Evolutionary conservation across 2,888 invertebrate genomes (phyloP).

Genomic region (Polymixis lichenea): DNA sequence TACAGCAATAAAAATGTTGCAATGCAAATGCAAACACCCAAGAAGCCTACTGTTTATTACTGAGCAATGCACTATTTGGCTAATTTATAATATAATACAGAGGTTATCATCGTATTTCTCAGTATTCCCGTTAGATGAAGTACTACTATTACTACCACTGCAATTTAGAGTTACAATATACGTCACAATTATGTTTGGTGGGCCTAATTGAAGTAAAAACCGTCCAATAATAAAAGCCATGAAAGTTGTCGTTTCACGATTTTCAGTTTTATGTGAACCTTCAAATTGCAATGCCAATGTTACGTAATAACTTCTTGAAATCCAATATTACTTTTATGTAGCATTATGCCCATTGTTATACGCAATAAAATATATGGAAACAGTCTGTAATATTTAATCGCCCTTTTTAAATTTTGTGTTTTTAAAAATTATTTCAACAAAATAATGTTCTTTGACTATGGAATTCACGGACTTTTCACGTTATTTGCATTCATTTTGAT

Average conservation of each 20-base stretch:
- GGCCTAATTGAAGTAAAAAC: no score
- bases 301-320: conserved; percentile 16
- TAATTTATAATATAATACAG: no score
- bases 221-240: neutral
- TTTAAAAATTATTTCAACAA: conserved; percentile 3
- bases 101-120: neutral
- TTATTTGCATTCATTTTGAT: conserved; percentile 8
- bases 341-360: conserved; percentile 6
- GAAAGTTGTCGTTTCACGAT: neutral
- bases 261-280: neutral
- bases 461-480: neutral
- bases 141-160: neutral
- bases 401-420: neutral
- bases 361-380: conserved; percentile 22
- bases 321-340: conserved; percentile 32
- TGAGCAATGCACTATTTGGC: neutral
- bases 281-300: conserved; percentile 1
- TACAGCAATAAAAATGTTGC: neutral
- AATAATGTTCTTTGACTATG: conserved; percentile 17
- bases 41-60: neutral
- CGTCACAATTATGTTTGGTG: no score
- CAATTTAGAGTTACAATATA: neutral
- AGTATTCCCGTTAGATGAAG: neutral
- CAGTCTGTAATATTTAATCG: neutral
- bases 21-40: neutral